Conservation (phyloP, 2,888 invertebrate genomes). For the Nysson spinosus region DNA sequence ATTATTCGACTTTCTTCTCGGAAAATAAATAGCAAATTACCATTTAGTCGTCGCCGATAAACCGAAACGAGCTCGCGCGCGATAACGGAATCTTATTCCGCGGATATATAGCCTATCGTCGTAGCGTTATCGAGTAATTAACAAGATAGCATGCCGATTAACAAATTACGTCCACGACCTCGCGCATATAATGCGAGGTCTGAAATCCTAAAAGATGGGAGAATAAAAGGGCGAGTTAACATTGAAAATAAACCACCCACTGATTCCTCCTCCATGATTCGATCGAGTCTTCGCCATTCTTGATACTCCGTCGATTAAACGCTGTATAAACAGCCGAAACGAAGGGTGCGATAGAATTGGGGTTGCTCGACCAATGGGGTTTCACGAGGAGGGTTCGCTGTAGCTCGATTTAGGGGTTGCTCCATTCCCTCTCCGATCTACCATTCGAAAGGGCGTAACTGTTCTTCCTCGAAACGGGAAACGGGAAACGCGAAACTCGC, state of each 20-base stretch:
- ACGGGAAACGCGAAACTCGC: neutral
- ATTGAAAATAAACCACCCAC: too few species aligned
- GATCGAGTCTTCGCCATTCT: conserved; percentile 32
- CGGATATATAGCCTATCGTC: conserved; percentile 44
- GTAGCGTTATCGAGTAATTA: conserved; percentile 61
- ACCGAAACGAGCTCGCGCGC: conserved; percentile 64
- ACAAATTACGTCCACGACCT: conserved; percentile 49
- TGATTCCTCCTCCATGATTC: neutral
- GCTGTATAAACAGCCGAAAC: conserved; percentile 35
- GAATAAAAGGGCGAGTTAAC: too few species aligned
- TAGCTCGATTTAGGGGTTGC: conserved; percentile 27
- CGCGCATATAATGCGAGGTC: conserved; percentile 18
- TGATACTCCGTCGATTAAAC: conserved; percentile 33
- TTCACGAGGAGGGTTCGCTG: conserved; percentile 26
- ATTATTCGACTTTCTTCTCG: conserved; percentile 60
- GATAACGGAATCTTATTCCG: conserved; percentile 69
- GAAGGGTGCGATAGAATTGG: conserved; percentile 39
- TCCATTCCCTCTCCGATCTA: too few species aligned
- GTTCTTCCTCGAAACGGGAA: conserved; percentile 9
- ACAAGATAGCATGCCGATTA: conserved; percentile 57
- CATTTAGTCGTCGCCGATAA: conserved; percentile 69
- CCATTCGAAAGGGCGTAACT: neutral
- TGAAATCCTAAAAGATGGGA: too few species aligned
- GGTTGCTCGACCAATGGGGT: conserved; percentile 37
- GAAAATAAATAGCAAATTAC: conserved; percentile 71